These are phyloP conservation scores for Chelonoidis abingdonii DNA, from an alignment of 2,113 vertebrate genomes.

Conservation along the genomic window DNA sequence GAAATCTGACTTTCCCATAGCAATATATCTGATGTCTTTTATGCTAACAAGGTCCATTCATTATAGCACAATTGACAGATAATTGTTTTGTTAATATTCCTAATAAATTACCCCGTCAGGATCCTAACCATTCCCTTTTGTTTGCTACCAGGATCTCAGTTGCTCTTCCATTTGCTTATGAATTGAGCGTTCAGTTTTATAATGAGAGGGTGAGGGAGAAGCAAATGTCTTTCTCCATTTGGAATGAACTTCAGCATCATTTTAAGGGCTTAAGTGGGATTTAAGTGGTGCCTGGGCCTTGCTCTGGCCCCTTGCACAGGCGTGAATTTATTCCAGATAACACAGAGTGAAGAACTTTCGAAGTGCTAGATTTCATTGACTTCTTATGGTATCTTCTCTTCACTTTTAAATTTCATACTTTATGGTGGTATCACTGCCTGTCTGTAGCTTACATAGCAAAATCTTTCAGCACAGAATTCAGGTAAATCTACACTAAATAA, in stretches of 20 bases:
- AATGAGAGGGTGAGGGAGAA: background rate
- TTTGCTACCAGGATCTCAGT: background rate
- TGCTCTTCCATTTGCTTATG: background rate
- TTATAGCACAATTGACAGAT: background rate
- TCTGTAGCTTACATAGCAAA: background rate
- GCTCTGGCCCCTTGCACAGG: background rate
- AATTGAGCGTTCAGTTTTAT: background rate
- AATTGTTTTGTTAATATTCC: background rate
- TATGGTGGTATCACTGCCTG: background rate
- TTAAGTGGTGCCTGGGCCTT: background rate
- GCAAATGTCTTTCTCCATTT: background rate
- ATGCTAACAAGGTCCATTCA: rapidly evolving
- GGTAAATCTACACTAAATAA: background rate
- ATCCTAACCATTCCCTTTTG: background rate
- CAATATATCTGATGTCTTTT: background rate
- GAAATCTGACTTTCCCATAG: background rate
- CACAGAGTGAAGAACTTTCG: background rate
- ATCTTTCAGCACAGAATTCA: background rate
- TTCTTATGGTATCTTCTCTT: background rate
- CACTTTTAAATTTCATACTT: background rate
- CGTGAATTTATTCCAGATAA: background rate
- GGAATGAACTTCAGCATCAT: background rate
- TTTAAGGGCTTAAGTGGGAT: background rate
- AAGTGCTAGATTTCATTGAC: background rate
- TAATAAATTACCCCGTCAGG: background rate